These are phyloP conservation scores for Antrozous pallidus DNA, from an alignment of 2,797 vertebrate species.

Conservation along the genomic window DNA sequence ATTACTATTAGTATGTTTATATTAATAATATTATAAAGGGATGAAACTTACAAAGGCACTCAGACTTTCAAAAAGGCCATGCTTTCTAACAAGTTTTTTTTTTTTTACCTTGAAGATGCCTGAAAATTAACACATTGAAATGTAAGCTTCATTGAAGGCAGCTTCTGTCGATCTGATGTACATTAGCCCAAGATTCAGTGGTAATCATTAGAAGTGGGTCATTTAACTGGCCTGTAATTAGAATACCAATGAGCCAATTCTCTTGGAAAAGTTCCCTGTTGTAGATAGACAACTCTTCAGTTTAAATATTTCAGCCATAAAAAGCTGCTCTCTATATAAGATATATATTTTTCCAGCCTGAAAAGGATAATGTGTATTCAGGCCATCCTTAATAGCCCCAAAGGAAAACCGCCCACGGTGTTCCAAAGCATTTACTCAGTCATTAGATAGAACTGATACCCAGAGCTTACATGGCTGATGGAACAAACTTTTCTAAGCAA, in stretches of 20 bases:
- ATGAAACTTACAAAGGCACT: constrained; percentile 37
- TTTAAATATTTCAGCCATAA: constrained; percentile 14
- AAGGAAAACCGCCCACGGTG: neutral
- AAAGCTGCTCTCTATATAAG: neutral
- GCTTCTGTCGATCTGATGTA: neutral
- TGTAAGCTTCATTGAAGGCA: neutral
- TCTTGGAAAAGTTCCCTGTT: neutral
- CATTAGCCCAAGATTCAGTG: constrained; percentile 14
- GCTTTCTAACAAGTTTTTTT: neutral
- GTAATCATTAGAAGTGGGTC: constrained; percentile 42
- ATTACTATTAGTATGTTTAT: neutral
- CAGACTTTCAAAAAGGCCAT: neutral
- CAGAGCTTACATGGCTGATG: neutral
- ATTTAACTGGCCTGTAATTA: constrained; percentile 51
- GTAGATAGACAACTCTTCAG: neutral
- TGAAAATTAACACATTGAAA: neutral
- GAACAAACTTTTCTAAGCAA: neutral
- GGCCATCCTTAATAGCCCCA: neutral
- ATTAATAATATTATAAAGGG: constrained; percentile 13
- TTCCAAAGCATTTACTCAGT: neutral
- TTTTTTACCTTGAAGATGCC: neutral
- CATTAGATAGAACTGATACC: neutral
- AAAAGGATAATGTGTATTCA: neutral
- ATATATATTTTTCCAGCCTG: neutral
- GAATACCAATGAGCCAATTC: constrained; percentile 19